Evolutionary conservation across 2,888 invertebrate species (phyloP).

Genomic region (Eupsilia transversa): DNA sequence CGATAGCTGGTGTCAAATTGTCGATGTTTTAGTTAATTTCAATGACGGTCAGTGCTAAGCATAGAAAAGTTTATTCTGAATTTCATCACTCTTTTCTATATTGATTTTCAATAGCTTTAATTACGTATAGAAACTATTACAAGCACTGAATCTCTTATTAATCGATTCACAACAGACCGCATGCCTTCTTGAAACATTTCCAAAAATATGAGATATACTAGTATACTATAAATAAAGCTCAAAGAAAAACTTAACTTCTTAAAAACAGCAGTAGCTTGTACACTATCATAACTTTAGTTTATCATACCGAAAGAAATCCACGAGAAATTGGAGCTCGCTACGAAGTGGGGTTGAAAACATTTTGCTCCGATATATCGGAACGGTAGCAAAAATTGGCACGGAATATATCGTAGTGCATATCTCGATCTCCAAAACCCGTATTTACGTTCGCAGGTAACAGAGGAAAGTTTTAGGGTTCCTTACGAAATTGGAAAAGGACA

Average conservation of each 20-base stretch:
- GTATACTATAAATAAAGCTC: constrained; percentile 20
- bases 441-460: constrained; percentile 84
- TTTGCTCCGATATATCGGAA: constrained; percentile 65
- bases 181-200: neutral
- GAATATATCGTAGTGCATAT: constrained; percentile 79
- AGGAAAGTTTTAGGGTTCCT: constrained; percentile 76
- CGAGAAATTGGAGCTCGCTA: constrained; percentile 61
- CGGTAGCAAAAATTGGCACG: constrained; percentile 73
- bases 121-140: too few species aligned
- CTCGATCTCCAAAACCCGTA: constrained; percentile 83
- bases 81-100: neutral
- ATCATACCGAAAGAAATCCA: constrained; percentile 57
- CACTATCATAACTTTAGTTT: constrained; percentile 63
- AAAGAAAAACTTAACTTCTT: constrained; percentile 46
- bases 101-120: neutral
- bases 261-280: constrained; percentile 56
- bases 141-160: neutral
- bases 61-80: neutral
- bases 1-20: neutral
- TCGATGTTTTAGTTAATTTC: constrained; percentile 12
- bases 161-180: neutral
- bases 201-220: constrained; percentile 12
- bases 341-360: constrained; percentile 62
- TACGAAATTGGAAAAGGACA: constrained; percentile 51
- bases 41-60: neutral